phyloP scores from a whole-genome alignment of 2,888 invertebrate genomes.

The Cataglyphis rosenhaueri region DNA sequence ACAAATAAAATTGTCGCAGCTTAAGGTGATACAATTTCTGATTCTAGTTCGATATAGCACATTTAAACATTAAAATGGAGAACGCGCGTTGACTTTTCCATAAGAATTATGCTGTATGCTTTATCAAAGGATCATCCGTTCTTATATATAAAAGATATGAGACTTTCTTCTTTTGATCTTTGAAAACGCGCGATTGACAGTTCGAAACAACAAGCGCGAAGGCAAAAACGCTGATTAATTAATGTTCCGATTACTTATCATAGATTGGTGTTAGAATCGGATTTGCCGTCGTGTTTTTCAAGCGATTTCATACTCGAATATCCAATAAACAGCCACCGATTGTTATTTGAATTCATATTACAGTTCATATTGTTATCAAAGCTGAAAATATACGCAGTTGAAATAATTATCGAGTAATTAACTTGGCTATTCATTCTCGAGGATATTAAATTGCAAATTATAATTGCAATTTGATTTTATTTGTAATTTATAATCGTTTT shows the following conservation, averaged over 20 bases:
- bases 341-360: background rate
- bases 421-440: background rate
- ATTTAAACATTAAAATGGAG: slow-evolving; percentile 12
- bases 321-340: slow-evolving; percentile 10
- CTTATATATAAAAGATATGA: slow-evolving; percentile 35
- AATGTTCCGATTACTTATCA: slow-evolving; percentile 37
- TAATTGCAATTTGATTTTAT: background rate
- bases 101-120: slow-evolving; percentile 1
- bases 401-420: background rate
- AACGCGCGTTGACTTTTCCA: slow-evolving; percentile 7
- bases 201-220: slow-evolving; percentile 27
- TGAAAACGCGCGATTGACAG: slow-evolving; percentile 26
- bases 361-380: background rate
- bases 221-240: slow-evolving; percentile 44
- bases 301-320: slow-evolving; percentile 30
- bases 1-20: slow-evolving; percentile 25
- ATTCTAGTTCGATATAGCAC: slow-evolving; percentile 11
- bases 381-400: background rate
- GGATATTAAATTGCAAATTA: background rate
- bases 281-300: slow-evolving; percentile 20
- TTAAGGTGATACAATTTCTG: slow-evolving; percentile 18
- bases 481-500: slow-evolving; percentile 19
- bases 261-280: slow-evolving; percentile 42
- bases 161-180: slow-evolving; percentile 44
- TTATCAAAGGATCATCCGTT: slow-evolving; percentile 5